A percentile compares a stretch with the other conserved stretches of the same genome.
Evolutionary conservation across 2,113 vertebrate genomes (phyloP).

Genomic region (Furnarius figulus): DNA sequence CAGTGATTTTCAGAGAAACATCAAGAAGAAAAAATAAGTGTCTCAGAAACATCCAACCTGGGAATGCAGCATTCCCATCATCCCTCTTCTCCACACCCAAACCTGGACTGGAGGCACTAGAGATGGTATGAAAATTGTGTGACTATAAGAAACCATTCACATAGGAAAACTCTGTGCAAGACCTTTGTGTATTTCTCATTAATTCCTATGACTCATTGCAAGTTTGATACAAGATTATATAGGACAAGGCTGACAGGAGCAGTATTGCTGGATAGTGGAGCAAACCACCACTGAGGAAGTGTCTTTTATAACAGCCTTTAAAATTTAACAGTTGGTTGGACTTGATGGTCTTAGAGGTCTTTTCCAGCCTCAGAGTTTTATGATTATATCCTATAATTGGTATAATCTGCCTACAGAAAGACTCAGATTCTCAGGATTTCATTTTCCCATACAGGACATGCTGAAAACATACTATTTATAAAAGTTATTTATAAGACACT

Average conservation of each 20-base stretch:
- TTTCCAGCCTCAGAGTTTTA: not conserved
- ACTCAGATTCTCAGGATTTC: not conserved
- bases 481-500: not conserved
- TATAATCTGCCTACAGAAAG: not conserved
- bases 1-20: not conserved
- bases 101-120: not conserved
- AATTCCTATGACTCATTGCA: not conserved
- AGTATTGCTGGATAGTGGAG: not conserved
- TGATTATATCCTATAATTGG: not conserved
- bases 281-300: not conserved
- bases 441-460: not conserved
- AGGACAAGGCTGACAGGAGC: not conserved
- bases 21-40: not conserved
- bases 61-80: not conserved
- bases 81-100: not conserved
- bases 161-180: not conserved
- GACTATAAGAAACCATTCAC: rapidly evolving
- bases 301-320: not conserved
- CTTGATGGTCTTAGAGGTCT: not conserved
- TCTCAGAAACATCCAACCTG: not conserved
- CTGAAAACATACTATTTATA: not conserved
- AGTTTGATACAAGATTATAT: not conserved
- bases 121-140: not conserved
- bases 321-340: not conserved
- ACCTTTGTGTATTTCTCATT: not conserved